Conservation (phyloP, 2,888 invertebrate genomes). For the Stenurella melanura region DNA sequence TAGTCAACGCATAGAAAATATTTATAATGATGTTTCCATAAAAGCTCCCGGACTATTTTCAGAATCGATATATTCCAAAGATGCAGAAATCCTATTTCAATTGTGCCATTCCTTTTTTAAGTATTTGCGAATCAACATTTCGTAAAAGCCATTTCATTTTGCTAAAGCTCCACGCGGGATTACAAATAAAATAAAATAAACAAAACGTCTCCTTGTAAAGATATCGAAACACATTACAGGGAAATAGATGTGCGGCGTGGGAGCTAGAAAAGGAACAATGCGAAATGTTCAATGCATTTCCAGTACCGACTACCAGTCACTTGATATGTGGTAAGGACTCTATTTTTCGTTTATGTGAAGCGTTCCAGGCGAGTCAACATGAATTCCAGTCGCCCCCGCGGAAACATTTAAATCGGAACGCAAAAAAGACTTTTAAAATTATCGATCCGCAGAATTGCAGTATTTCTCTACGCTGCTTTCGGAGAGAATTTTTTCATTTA, state of each 20-base stretch:
- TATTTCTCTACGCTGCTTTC: not conserved
- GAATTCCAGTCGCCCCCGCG: not conserved
- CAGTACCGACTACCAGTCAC: not conserved
- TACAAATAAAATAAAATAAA: slow-evolving; percentile 19
- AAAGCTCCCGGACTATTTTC: too few species aligned
- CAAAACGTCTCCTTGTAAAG: not conserved
- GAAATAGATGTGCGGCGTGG: not conserved
- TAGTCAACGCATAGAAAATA: too few species aligned
- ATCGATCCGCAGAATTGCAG: not conserved
- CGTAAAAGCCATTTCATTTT: not conserved
- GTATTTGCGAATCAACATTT: not conserved
- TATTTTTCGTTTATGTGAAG: slow-evolving; percentile 2
- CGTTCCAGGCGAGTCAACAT: not conserved
- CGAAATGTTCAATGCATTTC: not conserved
- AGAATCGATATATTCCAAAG: not conserved
- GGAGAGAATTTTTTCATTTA: too few species aligned
- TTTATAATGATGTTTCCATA: too few species aligned
- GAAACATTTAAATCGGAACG: not conserved
- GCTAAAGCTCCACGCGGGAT: not conserved
- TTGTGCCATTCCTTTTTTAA: not conserved
- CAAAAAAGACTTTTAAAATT: not conserved
- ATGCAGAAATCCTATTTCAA: not conserved
- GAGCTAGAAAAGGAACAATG: not conserved
- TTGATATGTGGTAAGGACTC: slow-evolving; percentile 5
- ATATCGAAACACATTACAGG: not conserved